Conservation (phyloP, 2,113 vertebrate species). For the Urocolius indicus region DNA sequence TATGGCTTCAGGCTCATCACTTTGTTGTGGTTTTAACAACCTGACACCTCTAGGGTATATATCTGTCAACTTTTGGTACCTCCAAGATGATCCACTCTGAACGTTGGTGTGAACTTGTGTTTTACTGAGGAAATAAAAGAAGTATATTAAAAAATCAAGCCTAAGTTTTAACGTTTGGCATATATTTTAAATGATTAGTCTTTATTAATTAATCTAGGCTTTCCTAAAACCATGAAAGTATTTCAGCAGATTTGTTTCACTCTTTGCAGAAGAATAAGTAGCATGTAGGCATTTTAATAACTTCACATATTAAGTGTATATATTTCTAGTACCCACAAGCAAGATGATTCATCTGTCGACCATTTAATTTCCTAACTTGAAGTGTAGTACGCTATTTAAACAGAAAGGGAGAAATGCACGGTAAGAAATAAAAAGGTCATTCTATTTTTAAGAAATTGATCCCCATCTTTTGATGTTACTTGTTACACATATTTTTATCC, state of each 20-base stretch:
- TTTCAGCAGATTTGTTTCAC: background rate
- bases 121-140: slow-evolving; percentile 8
- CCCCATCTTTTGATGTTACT: background rate
- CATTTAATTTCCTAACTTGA: slow-evolving; percentile 39
- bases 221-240: slow-evolving; percentile 17
- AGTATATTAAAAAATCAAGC: background rate
- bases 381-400: slow-evolving; percentile 35
- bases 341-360: background rate
- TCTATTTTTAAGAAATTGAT: slow-evolving; percentile 33
- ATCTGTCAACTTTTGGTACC: background rate
- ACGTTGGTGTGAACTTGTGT: background rate
- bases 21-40: background rate
- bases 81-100: slow-evolving; percentile 11
- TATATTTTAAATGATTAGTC: background rate
- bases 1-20: slow-evolving; percentile 6
- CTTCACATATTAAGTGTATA: background rate
- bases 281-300: slow-evolving; percentile 43
- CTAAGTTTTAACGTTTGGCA: background rate
- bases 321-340: slow-evolving; percentile 19
- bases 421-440: slow-evolving; percentile 10
- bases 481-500: background rate
- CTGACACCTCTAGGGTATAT: background rate
- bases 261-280: slow-evolving; percentile 39
- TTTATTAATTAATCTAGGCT: slow-evolving; percentile 50
- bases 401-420: background rate